A percentile compares a stretch with the other conserved stretches of the same genome.
These are phyloP conservation scores for Epiperipatus broadwayi DNA, from an alignment of 2,888 invertebrate species.

Conservation along the genomic window DNA sequence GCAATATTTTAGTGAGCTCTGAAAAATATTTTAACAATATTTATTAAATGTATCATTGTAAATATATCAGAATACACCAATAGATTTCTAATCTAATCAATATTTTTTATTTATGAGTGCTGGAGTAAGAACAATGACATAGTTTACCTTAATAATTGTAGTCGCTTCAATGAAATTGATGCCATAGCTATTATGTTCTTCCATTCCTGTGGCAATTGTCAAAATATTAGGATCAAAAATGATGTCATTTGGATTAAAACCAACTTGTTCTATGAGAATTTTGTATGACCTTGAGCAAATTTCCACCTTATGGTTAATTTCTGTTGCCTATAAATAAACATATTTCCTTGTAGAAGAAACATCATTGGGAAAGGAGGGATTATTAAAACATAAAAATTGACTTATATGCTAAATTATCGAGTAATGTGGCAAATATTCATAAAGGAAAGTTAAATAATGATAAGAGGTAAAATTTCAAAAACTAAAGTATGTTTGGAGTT, in stretches of 20 bases:
- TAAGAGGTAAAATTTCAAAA: too few relatives aligned
- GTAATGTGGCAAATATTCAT: too few relatives aligned
- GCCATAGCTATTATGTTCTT: conserved; percentile 37
- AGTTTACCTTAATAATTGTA: conserved; percentile 32
- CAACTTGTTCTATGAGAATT: conserved; percentile 33
- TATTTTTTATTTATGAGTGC: too few relatives aligned
- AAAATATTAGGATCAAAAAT: conserved; percentile 41
- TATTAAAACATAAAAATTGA: too few relatives aligned
- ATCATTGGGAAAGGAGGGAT: too few relatives aligned
- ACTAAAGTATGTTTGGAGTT: too few relatives aligned
- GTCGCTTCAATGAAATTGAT: conserved; percentile 36
- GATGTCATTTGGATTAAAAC: conserved; percentile 37
- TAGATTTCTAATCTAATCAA: too few relatives aligned
- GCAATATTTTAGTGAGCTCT: too few relatives aligned
- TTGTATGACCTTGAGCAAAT: conserved; percentile 37
- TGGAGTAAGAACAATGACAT: too few relatives aligned
- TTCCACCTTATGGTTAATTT: conserved; percentile 33
- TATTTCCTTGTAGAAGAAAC: background rate
- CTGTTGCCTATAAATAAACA: conserved; percentile 30
- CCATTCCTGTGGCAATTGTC: conserved; percentile 40
- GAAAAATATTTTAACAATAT: conserved; percentile 25
- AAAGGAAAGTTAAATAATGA: too few relatives aligned
- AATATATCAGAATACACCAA: background rate
- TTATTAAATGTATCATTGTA: background rate
- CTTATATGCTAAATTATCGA: too few relatives aligned